Evolutionary conservation across 1,140 invertebrate genomes (phyloP), one percentile per base, ranked within the genome.

Genomic region (Formica exsecta): DNA sequence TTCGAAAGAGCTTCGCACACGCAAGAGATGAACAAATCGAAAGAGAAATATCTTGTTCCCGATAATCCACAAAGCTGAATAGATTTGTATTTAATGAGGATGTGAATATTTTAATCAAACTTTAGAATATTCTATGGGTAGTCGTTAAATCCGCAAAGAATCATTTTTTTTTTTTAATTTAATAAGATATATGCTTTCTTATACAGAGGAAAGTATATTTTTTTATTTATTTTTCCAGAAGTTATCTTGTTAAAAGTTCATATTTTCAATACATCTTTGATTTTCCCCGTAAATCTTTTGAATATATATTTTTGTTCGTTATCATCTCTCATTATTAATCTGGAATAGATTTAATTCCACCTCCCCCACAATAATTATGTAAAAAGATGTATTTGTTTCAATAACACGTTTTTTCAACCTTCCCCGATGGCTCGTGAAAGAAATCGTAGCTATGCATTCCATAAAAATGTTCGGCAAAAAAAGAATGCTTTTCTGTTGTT

Each of bases 391-490:
- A 70, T 48, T 22, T 62, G 13, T 61, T 13, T 1, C 19, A 61
- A 44, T 19, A 41, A 57, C 59, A 19, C n/a, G 13, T 32, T 32
- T 32, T 32, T 32, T 32, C 32, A 32, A 32, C 32, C 32, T 32
- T 32, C 32, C 2, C 32, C 32, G 32, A 32, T 32, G 29, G 59
- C 71, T 48, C 54, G 44, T 22, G 41, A 32, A 38, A 44, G 48
- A 38, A 87, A 38, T 68, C 65, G 57, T 57, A 85, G 65, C 68
- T 19, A 16, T n/a, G 48, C 71, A 85, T 85, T 76, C 73, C 81
- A 22, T 44, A 29, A 38, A 32, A 85, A 85, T 85, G 32, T 44
- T 77, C 57, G 44, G 32, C 73, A 36, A 64, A 75, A 64, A 29
- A 29, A 29, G 32, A 77, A 87, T 85, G 70, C 81, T 80, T 80